phyloP scores from a whole-genome alignment of 2,888 invertebrate species.

The Merodon equestris region DNA sequence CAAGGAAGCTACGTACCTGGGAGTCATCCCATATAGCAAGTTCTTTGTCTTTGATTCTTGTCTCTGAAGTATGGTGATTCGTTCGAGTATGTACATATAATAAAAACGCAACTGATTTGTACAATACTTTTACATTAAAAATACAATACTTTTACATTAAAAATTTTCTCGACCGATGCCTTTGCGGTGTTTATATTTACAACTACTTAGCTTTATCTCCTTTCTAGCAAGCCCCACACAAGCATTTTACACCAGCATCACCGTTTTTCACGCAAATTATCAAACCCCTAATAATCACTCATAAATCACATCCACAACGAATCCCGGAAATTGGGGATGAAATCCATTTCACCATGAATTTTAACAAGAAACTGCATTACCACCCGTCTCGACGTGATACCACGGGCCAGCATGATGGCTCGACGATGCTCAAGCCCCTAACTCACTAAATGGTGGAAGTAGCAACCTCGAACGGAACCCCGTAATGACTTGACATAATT shows the following conservation, averaged over 20 bases:
- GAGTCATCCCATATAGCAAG: too few species aligned
- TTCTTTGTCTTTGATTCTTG: too few species aligned
- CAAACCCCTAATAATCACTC: constrained; percentile 57
- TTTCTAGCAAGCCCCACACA: constrained; percentile 8
- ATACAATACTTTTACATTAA: too few species aligned
- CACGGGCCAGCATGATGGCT: constrained; percentile 16
- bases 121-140: too few species aligned
- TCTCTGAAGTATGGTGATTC: too few species aligned
- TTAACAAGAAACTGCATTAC: constrained; percentile 51
- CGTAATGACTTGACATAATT: constrained; percentile 68
- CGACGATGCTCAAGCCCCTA: too few species aligned
- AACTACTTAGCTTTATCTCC: too few species aligned
- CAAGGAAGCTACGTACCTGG: too few species aligned
- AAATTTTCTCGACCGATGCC: too few species aligned
- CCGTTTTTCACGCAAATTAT: constrained; percentile 21
- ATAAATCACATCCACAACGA: constrained; percentile 51
- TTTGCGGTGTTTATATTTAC: too few species aligned
- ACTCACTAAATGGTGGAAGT: background rate
- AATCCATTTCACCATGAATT: constrained; percentile 55
- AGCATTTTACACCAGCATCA: constrained; percentile 17
- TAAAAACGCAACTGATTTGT: too few species aligned
- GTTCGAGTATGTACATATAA: too few species aligned
- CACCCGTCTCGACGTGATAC: constrained; percentile 30
- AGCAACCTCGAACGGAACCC: constrained; percentile 50
- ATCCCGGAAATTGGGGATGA: constrained; percentile 26